Evolutionary conservation across 2,888 invertebrate genomes (phyloP), one percentile per base, ranked within the genome.

Genomic region (Drosophila barbarae): DNA sequence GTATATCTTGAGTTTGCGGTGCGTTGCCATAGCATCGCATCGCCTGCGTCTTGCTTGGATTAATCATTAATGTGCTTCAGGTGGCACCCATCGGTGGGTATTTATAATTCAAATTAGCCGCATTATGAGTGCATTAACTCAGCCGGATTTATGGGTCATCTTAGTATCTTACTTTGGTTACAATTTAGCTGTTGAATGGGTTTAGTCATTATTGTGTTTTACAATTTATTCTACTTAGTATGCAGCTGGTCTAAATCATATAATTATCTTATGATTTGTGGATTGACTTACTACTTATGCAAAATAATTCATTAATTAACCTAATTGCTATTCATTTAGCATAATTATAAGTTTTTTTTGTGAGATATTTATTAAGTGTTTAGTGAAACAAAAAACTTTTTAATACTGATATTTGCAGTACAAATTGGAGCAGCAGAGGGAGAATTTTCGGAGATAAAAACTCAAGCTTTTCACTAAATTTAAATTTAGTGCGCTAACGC

Each of bases 61-160:
- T 57, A 44, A 35, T 56, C 42, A 50, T 18, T 21, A 21, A 54
- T 44, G 36, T 36, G 56, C 34, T 41, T 41, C 56, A 58, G 58
- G 59, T 57, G 59, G 32, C 53, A 30, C 34, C 34, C 23, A 35
- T 26, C 35, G 36, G 38, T 34, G 55, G 39, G 18, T 18, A 26
- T 57, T 41, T 39, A 59, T 59, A 44, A 59, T 59, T 44, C 59
- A 46, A 59, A 46, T 59, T 59, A 46, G 35, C 26, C 35, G 44
- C 32, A 46, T 59, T 59, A 44, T 26, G 44, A 44, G 39, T 51
- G 64, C 51, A 50, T 42, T 60, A 35, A 30, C 13, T 15, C 23
- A 10, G 28, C 3, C 26, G n/a, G n/a, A 12, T 41, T 32, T 23
- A 55, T 34, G 57, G 38, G 41, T 10, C 34, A 21, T 18, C 41